phyloP scores from a whole-genome alignment of 2,113 vertebrate genomes.

The Mugil cephalus region DNA sequence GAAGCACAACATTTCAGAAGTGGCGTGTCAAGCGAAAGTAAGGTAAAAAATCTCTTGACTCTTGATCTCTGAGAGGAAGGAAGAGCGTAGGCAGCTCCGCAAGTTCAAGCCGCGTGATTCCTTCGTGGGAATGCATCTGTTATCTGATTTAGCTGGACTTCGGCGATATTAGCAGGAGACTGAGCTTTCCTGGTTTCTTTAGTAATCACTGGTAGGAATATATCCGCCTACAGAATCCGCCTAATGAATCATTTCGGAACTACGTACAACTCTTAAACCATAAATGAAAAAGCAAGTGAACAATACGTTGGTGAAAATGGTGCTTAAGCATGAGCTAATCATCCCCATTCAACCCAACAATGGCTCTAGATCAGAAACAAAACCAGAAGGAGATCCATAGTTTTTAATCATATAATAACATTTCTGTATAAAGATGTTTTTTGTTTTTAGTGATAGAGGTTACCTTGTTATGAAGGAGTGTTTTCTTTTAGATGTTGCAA shows the following conservation, averaged over 20 bases:
- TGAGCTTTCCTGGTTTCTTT: background rate
- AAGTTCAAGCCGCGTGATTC: background rate
- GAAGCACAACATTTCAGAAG: background rate
- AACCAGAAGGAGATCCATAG: background rate
- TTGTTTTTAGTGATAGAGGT: too few species aligned
- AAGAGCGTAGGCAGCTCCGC: background rate
- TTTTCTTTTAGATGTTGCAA: too few species aligned
- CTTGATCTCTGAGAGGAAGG: background rate
- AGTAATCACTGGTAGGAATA: background rate
- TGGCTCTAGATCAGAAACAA: background rate
- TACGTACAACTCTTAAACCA: background rate
- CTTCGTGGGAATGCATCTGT: background rate
- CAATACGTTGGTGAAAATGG: background rate
- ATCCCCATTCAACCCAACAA: conserved; percentile 4
- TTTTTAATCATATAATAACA: background rate
- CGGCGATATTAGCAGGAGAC: background rate
- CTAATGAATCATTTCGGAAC: conserved; percentile 27
- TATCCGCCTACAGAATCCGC: conserved; percentile 18
- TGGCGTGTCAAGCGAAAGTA: conserved; percentile 8
- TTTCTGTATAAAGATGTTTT: too few species aligned
- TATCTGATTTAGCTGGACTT: conserved; percentile 6
- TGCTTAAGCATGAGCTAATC: background rate
- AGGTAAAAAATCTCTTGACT: too few species aligned
- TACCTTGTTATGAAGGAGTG: too few species aligned
- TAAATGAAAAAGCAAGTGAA: conserved; percentile 11